A percentile compares a stretch with the other conserved stretches of the same genome.
phyloP scores from a whole-genome alignment of 2,113 vertebrate species.

The Symphodus melops region DNA sequence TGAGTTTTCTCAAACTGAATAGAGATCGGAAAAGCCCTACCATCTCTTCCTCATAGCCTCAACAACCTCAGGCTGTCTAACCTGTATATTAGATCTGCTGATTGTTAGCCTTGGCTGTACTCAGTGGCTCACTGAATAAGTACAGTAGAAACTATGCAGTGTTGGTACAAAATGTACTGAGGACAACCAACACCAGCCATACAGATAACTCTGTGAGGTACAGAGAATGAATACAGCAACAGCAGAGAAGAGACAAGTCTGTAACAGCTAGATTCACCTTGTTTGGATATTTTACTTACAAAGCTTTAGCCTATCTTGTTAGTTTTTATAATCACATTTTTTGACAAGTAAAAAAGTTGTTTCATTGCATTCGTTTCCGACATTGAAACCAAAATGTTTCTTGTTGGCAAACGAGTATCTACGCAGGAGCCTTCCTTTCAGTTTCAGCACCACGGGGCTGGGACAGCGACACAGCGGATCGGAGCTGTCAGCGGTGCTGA shows the following conservation, averaged over 20 bases:
- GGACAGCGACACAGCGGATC: neutral
- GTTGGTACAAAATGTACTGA: neutral
- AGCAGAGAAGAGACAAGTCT: neutral
- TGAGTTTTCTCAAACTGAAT: neutral
- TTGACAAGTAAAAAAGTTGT: neutral
- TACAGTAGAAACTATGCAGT: neutral
- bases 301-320: neutral
- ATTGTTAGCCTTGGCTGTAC: slow-evolving; percentile 4
- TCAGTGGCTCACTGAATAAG: neutral
- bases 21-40: neutral
- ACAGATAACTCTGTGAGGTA: neutral
- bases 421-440: slow-evolving; percentile 12
- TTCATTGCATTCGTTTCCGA: neutral
- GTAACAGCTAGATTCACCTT: neutral
- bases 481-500: slow-evolving; percentile 82
- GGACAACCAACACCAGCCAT: neutral
- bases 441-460: slow-evolving; percentile 53
- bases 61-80: neutral
- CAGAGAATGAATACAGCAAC: neutral
- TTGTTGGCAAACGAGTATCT: neutral
- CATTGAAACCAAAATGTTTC: neutral
- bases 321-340: neutral
- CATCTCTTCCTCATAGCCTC: too few species aligned
- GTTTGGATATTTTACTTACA: neutral
- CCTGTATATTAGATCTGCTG: neutral